A percentile compares a stretch with the other conserved stretches of the same genome.
phyloP scores from a whole-genome alignment of 2,797 vertebrate genomes.

The Leucoraja ocellata region DNA sequence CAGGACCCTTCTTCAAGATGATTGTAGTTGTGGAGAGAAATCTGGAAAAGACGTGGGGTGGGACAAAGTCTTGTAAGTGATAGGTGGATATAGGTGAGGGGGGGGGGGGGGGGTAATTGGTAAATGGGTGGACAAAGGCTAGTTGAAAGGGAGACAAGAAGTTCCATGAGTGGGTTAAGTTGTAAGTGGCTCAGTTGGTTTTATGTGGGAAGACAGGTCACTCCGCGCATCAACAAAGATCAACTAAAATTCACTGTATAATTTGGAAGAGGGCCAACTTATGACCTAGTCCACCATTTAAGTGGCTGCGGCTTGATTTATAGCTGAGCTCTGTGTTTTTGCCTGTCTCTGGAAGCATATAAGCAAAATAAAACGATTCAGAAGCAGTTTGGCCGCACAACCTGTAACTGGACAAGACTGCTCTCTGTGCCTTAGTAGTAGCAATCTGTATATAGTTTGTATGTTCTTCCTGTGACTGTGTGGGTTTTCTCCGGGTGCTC shows the following conservation, averaged over 20 bases:
- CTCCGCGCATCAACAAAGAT: not conserved
- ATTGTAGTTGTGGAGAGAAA: too few species aligned
- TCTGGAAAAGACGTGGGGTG: too few species aligned
- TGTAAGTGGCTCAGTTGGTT: not conserved
- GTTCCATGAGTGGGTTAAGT: not conserved
- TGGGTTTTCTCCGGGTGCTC: too few species aligned
- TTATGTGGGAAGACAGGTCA: not conserved
- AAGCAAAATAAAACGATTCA: not conserved
- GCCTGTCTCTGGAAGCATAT: not conserved
- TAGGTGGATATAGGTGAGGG: too few species aligned
- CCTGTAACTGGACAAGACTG: not conserved
- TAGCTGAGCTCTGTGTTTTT: not conserved
- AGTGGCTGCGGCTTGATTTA: not conserved
- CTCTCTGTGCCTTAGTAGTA: not conserved
- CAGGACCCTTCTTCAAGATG: too few species aligned
- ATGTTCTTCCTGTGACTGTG: too few species aligned
- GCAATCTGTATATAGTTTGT: not conserved
- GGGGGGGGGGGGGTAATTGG: too few species aligned
- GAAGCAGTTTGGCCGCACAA: not conserved
- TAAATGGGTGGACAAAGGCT: too few species aligned
- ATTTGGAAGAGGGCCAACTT: not conserved
- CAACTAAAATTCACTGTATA: not conserved
- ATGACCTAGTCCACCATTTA: not conserved
- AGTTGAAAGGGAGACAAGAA: too few species aligned
- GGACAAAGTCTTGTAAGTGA: too few species aligned